Evolutionary conservation across 1,140 invertebrate species (phyloP).

Genomic region (Orussus abietinus): DNA sequence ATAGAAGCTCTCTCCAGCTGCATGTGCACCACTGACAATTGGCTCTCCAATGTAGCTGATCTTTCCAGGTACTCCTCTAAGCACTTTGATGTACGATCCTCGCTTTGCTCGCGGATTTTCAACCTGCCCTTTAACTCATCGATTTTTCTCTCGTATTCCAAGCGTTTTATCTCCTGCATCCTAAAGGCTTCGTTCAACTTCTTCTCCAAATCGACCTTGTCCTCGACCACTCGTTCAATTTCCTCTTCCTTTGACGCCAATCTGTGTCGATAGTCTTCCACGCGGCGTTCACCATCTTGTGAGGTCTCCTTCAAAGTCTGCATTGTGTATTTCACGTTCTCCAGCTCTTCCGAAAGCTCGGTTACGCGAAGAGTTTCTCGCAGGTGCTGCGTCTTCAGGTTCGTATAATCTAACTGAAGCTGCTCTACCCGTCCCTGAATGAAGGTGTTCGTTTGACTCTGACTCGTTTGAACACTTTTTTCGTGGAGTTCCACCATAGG

Average conservation of each 20-base stretch:
- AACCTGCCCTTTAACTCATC: slow-evolving; percentile 23
- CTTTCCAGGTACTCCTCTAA: slow-evolving; percentile 29
- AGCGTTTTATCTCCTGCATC: slow-evolving; percentile 11
- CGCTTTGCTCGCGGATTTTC: slow-evolving; percentile 23
- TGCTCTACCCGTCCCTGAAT: slow-evolving; percentile 15
- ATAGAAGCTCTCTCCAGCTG: slow-evolving; percentile 21
- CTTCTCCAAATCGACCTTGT: slow-evolving; percentile 18
- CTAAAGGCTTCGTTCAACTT: slow-evolving; percentile 15
- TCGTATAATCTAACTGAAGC: slow-evolving; percentile 28
- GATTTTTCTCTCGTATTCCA: slow-evolving; percentile 24
- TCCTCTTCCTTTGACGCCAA: slow-evolving; percentile 20
- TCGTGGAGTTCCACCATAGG: slow-evolving; percentile 6
- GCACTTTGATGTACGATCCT: slow-evolving; percentile 15
- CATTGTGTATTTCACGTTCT: slow-evolving; percentile 26
- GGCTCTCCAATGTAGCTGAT: slow-evolving; percentile 20
- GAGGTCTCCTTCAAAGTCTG: slow-evolving; percentile 22
- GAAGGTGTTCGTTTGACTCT: slow-evolving; percentile 8
- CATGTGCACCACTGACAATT: slow-evolving; percentile 21
- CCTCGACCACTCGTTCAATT: slow-evolving; percentile 20
- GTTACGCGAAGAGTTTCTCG: slow-evolving; percentile 19
- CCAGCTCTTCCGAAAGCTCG: slow-evolving; percentile 30
- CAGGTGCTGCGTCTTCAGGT: slow-evolving; percentile 21
- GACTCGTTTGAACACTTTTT: slow-evolving; percentile 12
- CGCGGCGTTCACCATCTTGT: slow-evolving; percentile 22
- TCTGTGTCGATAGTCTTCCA: slow-evolving; percentile 23